phyloP scores from a whole-genome alignment of 2,113 vertebrate genomes.

The Ia io region DNA sequence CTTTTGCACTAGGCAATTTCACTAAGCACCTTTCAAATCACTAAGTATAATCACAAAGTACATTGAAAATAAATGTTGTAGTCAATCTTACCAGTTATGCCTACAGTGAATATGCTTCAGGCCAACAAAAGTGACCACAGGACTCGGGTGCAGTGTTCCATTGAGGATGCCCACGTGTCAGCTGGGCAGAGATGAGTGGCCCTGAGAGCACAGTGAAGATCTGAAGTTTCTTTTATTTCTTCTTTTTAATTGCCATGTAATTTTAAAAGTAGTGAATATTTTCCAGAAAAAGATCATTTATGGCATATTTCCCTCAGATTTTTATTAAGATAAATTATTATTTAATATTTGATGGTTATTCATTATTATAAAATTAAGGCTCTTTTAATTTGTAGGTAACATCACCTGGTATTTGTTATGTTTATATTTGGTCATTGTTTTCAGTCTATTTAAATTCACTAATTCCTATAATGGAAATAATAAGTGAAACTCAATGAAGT shows the following conservation, averaged over 20 bases:
- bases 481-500: not conserved
- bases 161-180: not conserved
- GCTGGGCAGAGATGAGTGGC: not conserved
- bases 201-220: not conserved
- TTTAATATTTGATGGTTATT: not conserved
- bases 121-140: not conserved
- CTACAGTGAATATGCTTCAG: not conserved
- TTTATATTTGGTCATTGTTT: not conserved
- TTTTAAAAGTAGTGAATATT: not conserved
- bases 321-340: not conserved
- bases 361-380: not conserved
- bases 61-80: not conserved
- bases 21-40: not conserved
- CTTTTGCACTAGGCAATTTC: not conserved
- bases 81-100: not conserved
- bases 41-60: not conserved
- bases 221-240: not conserved
- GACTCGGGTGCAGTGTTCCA: fast-evolving
- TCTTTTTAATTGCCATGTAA: not conserved
- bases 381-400: not conserved
- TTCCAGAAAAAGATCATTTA: not conserved
- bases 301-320: not conserved
- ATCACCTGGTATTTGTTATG: not conserved
- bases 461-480: not conserved
- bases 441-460: not conserved